Percentiles rank a stretch among this genome's conserved stretches.
Evolutionary conservation across 2,113 vertebrate genomes (phyloP).

Genomic region (Microtus oregoni): DNA sequence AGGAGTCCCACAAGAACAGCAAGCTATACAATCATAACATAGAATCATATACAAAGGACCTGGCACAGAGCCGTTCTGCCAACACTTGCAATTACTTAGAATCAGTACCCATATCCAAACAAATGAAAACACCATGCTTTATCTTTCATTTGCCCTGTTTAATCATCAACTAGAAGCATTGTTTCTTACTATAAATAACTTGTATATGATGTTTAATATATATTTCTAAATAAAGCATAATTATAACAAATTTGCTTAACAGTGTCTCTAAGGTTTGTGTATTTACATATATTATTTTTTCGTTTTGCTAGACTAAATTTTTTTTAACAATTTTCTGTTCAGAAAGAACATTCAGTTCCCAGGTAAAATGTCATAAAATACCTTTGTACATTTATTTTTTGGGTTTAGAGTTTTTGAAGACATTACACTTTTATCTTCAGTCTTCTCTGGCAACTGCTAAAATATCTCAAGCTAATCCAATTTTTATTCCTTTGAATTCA

Average conservation of each 20-base stretch:
- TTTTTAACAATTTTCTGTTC: not conserved
- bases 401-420: not conserved
- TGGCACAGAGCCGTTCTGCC: not conserved
- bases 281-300: not conserved
- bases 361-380: conserved; percentile 20
- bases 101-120: not conserved
- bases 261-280: not conserved
- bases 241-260: not conserved
- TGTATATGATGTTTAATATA: not conserved
- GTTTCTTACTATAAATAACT: not conserved
- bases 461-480: not conserved
- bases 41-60: too few relatives aligned
- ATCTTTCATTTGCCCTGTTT: not conserved
- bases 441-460: not conserved
- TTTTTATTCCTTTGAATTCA: conserved; percentile 29
- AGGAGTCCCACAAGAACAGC: not conserved
- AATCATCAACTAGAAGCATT: not conserved
- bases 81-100: conserved; percentile 42
- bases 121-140: not conserved
- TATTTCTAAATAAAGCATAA: not conserved
- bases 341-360: not conserved
- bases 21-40: not conserved
- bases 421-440: not conserved
- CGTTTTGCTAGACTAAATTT: not conserved
- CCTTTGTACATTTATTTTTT: not conserved